Conservation (phyloP, 2,797 vertebrate genomes). For the Pseudomugil gertrudae region DNA sequence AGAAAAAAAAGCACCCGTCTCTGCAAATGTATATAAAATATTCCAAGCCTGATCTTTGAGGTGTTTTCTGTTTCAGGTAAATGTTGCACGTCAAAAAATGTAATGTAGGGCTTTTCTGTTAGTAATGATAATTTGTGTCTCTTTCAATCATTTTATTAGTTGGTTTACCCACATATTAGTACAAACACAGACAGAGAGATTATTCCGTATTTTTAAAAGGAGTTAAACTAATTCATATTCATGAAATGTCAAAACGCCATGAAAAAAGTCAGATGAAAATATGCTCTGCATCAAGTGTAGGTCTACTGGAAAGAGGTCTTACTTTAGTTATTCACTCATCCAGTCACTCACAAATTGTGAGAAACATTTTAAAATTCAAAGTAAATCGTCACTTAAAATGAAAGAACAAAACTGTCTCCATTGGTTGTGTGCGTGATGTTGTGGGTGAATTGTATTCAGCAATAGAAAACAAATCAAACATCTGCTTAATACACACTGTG, state of each 20-base stretch:
- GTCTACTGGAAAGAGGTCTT: too few relatives aligned
- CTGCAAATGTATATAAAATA: not conserved
- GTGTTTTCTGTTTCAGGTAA: not conserved
- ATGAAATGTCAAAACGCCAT: not conserved
- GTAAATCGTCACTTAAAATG: not conserved
- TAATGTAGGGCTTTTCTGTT: not conserved
- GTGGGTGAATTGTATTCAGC: not conserved
- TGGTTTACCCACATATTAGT: not conserved
- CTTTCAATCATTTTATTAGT: not conserved
- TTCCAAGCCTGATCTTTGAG: not conserved
- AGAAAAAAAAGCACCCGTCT: not conserved
- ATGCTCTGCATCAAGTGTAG: not conserved
- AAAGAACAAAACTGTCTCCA: not conserved
- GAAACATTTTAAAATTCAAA: not conserved
- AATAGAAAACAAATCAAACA: not conserved
- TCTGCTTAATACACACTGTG: not conserved
- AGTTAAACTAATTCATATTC: not conserved
- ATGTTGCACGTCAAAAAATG: not conserved
- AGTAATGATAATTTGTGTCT: not conserved
- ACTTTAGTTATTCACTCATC: not conserved
- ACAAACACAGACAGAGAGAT: not conserved
- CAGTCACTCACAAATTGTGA: not conserved
- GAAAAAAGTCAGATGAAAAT: not conserved
- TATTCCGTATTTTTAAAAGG: not conserved
- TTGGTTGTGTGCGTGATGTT: too few relatives aligned